Evolutionary conservation across 2,113 vertebrate genomes (phyloP).

Genomic region (Melanotaenia duboulayi): DNA sequence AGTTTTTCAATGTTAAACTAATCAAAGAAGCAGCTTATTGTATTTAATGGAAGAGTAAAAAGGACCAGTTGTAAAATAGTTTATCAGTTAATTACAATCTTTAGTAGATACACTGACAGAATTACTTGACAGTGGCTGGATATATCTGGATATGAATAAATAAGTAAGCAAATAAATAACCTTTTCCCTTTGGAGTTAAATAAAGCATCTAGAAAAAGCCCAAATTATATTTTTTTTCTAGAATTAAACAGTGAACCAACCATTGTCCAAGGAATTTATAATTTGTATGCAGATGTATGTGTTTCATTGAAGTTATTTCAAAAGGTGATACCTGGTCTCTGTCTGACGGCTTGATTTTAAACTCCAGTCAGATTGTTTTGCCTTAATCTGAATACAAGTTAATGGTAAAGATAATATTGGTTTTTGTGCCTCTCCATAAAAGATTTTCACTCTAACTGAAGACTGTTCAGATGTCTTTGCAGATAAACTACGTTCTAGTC

Average conservation of each 20-base stretch:
- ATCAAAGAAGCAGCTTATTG: background rate
- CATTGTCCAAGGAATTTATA: background rate
- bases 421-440: conserved; percentile 75
- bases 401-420: conserved; percentile 64
- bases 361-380: conserved; percentile 59
- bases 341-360: conserved; percentile 32
- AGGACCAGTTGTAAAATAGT: conserved; percentile 15
- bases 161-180: background rate
- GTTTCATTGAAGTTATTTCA: background rate
- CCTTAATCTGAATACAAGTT: conserved; percentile 74
- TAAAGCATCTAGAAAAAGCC: conserved; percentile 24
- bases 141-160: conserved; percentile 2
- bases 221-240: background rate
- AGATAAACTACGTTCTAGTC: conserved; percentile 45
- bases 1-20: background rate
- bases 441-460: conserved; percentile 49
- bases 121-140: conserved; percentile 20
- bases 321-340: conserved; percentile 12
- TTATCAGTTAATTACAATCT: conserved; percentile 24
- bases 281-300: conserved; percentile 1
- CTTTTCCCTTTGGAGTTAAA: conserved; percentile 23
- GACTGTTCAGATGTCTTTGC: conserved; percentile 61
- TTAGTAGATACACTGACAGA: background rate
- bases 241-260: background rate
- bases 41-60: conserved; percentile 13